Evolutionary conservation across 2,113 vertebrate species (phyloP).

Genomic region (Narcine bancroftii): DNA sequence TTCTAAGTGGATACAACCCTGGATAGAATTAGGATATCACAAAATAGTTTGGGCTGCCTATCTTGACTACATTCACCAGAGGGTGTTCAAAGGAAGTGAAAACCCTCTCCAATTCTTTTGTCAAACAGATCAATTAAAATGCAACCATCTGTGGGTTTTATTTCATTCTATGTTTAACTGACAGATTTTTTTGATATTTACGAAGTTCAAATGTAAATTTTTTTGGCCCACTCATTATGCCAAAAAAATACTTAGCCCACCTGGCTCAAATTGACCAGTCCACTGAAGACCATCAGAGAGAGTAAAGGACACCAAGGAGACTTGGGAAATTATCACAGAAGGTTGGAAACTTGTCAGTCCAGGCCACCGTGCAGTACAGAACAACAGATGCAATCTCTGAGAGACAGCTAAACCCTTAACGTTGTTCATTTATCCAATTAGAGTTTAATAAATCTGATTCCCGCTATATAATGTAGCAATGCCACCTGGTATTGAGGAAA

Average conservation of each 20-base stretch:
- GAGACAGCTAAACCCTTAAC: background rate
- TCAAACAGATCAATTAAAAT: background rate
- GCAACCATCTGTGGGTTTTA: background rate
- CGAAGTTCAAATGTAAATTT: background rate
- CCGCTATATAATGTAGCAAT: background rate
- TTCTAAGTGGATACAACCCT: no score
- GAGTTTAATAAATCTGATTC: background rate
- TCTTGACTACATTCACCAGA: no score
- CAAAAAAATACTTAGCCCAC: background rate
- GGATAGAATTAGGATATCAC: no score
- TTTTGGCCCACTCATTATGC: background rate
- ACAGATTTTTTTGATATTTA: background rate
- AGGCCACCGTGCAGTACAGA: background rate
- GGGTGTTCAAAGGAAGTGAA: background rate
- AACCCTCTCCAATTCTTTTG: background rate
- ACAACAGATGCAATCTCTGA: background rate
- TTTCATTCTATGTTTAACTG: background rate
- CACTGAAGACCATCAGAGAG: background rate
- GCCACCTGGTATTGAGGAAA: background rate
- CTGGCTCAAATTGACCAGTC: background rate
- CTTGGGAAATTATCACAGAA: background rate
- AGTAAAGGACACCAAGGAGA: background rate
- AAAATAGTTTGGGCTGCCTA: no score
- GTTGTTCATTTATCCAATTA: background rate
- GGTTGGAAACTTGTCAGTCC: background rate